phyloP scores from a whole-genome alignment of 2,113 vertebrate genomes.

The Seriola aureovittata region DNA sequence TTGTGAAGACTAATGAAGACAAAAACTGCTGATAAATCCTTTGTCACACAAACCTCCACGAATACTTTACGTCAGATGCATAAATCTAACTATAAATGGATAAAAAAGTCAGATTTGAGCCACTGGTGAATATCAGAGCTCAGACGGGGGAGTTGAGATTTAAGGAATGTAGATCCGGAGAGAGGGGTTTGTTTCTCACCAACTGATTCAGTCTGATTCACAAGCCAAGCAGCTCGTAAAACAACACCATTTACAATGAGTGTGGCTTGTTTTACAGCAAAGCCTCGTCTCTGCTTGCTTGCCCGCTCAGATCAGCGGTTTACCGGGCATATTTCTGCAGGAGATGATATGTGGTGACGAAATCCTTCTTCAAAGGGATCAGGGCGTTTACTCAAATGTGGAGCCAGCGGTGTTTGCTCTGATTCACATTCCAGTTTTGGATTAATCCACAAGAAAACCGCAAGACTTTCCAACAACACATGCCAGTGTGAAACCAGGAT shows the following conservation, averaged over 20 bases:
- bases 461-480: slow-evolving; percentile 22
- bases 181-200: slow-evolving; percentile 12
- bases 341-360: background rate
- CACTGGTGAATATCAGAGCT: background rate
- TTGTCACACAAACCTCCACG: background rate
- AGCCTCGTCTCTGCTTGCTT: slow-evolving; percentile 21
- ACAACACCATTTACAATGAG: slow-evolving; percentile 15
- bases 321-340: background rate
- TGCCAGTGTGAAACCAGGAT: background rate
- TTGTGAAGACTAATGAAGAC: background rate
- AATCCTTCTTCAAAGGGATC: background rate
- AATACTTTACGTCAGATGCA: background rate
- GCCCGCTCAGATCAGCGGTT: background rate
- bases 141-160: background rate
- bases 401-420: slow-evolving; percentile 9
- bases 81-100: background rate
- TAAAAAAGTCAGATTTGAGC: background rate
- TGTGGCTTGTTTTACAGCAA: background rate
- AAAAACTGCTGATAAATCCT: background rate
- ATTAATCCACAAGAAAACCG: slow-evolving; percentile 15
- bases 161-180: slow-evolving; percentile 42
- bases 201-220: slow-evolving; percentile 66
- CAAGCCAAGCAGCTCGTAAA: slow-evolving; percentile 23
- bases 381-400: background rate
- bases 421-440: background rate